Conservation (phyloP, 2,888 invertebrate genomes). For the Dexiosoma caninum region DNA sequence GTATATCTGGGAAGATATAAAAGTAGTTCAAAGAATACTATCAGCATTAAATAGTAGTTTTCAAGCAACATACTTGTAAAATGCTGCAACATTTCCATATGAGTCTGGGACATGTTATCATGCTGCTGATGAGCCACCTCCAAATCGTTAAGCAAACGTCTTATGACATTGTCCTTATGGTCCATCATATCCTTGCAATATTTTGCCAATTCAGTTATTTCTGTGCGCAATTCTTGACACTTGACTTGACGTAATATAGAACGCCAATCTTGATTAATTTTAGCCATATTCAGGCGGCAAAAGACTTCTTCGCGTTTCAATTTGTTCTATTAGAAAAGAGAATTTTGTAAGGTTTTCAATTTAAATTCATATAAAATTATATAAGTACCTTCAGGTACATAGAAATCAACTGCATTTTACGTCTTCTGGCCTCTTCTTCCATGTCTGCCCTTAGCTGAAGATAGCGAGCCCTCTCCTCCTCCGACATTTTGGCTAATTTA, state of each 20-base stretch:
- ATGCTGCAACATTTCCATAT: constrained; percentile 84
- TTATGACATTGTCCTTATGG: constrained; percentile 83
- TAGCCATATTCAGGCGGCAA: constrained; percentile 87
- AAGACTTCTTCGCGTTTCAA: constrained; percentile 88
- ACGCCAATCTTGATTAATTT: constrained; percentile 92
- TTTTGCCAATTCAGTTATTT: constrained; percentile 81
- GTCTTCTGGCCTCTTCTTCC: constrained; percentile 87
- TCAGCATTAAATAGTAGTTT: background rate
- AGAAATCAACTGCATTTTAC: constrained; percentile 88
- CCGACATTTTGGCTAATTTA: constrained; percentile 90
- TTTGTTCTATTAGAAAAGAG: constrained; percentile 83
- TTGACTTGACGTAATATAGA: constrained; percentile 86
- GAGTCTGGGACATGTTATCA: constrained; percentile 84
- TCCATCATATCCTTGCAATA: constrained; percentile 79
- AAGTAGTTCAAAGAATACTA: background rate
- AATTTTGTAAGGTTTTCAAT: background rate
- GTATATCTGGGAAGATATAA: constrained; percentile 78
- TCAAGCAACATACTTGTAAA: constrained; percentile 80
- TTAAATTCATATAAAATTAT: background rate
- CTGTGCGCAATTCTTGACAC: constrained; percentile 84
- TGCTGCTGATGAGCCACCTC: constrained; percentile 87
- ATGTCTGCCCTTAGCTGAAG: constrained; percentile 89
- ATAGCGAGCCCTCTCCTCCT: constrained; percentile 89
- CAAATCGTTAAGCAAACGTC: constrained; percentile 82
- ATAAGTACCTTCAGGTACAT: constrained; percentile 86